phyloP scores from a whole-genome alignment of 2,888 invertebrate species.

The Ochropleura plecta region DNA sequence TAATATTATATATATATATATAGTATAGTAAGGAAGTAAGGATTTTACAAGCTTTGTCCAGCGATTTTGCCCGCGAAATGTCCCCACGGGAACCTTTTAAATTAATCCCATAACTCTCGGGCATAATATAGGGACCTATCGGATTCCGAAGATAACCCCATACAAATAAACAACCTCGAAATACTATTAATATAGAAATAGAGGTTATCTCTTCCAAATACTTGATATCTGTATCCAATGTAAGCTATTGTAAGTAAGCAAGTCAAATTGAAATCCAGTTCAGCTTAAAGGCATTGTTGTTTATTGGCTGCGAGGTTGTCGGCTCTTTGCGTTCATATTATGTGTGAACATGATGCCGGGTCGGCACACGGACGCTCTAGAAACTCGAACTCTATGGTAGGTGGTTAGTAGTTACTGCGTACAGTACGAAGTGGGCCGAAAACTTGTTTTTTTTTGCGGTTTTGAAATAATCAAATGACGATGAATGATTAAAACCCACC shows the following conservation, averaged over 20 bases:
- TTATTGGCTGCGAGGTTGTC: constrained; percentile 62
- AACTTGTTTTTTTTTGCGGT: too few relatives aligned
- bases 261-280: constrained; percentile 69
- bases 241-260: constrained; percentile 73
- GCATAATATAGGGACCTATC: too few relatives aligned
- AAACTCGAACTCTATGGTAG: neutral
- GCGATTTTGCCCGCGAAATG: neutral
- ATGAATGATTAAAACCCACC: too few relatives aligned
- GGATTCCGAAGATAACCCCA: neutral
- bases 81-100: neutral
- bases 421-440: neutral
- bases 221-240: constrained; percentile 48
- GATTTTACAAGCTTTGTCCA: neutral
- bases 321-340: constrained; percentile 40
- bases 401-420: neutral
- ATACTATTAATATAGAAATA: neutral
- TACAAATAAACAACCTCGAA: neutral
- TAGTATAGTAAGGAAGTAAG: too few relatives aligned
- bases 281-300: constrained; percentile 73
- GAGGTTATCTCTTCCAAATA: constrained; percentile 42
- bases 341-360: constrained; percentile 43
- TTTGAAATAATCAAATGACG: too few relatives aligned
- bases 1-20: too few relatives aligned
- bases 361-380: neutral
- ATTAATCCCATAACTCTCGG: neutral